phyloP scores from a whole-genome alignment of 2,888 invertebrate species.

The Megamerina dolium region DNA sequence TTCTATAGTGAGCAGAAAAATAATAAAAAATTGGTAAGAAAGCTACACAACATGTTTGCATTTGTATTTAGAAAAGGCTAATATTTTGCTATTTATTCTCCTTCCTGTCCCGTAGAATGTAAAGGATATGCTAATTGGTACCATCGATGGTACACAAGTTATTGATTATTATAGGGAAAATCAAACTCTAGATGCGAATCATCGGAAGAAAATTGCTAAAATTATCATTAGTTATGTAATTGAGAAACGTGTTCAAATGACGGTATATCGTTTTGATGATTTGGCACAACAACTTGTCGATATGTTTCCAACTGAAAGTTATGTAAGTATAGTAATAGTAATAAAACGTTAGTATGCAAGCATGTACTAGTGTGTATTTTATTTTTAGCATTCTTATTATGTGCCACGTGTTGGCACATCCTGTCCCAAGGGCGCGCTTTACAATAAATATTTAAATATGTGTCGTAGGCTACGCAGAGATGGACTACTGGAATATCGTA shows the following conservation, averaged over 20 bases:
- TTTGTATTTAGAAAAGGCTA: no score
- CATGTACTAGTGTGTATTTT: not conserved
- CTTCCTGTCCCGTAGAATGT: constrained; percentile 7
- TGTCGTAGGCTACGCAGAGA: constrained; percentile 9
- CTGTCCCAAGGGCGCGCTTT: constrained; percentile 22
- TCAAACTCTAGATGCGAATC: constrained; percentile 18
- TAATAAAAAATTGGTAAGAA: no score
- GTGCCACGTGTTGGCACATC: constrained; percentile 14
- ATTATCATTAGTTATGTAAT: constrained; percentile 18
- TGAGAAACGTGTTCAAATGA: constrained; percentile 15
- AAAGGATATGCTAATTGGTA: constrained; percentile 5
- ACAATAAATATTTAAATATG: constrained; percentile 23
- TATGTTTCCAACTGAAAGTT: constrained; percentile 24
- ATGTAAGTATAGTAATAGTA: constrained; percentile 9
- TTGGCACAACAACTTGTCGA: constrained; percentile 22
- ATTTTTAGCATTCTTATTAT: constrained; percentile 21
- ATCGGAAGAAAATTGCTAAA: constrained; percentile 20
- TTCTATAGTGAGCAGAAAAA: no score
- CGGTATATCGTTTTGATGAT: constrained; percentile 14
- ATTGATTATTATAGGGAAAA: constrained; percentile 20
- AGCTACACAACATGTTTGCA: no score
- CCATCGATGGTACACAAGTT: constrained; percentile 16
- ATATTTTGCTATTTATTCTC: no score
- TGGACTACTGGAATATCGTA: constrained; percentile 12
- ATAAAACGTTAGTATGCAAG: not conserved